Conservation (phyloP, 2,113 vertebrate genomes). For the Agelaius tricolor region DNA sequence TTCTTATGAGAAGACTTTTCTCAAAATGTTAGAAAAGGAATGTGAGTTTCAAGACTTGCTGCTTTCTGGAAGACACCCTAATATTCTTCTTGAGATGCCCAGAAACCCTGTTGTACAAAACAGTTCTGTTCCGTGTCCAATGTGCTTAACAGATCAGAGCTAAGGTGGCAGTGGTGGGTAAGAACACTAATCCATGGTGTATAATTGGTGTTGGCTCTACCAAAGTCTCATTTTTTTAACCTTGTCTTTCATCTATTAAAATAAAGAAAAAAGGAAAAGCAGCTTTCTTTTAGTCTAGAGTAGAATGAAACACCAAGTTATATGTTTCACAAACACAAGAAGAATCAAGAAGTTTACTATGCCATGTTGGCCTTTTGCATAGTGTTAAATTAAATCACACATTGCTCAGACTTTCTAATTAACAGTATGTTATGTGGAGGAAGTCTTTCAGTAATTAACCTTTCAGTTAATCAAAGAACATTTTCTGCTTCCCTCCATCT, state of each 20-base stretch:
- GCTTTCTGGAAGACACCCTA: background rate
- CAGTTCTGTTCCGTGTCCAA: background rate
- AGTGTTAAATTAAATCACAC: slow-evolving; percentile 13
- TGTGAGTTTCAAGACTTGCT: background rate
- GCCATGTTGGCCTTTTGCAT: background rate
- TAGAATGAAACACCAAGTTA: background rate
- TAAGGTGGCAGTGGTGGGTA: background rate
- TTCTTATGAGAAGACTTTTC: background rate
- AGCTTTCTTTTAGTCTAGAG: background rate
- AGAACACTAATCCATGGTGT: background rate
- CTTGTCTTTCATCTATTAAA: background rate
- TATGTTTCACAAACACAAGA: background rate
- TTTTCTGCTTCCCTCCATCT: background rate
- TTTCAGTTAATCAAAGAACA: slow-evolving; percentile 22
- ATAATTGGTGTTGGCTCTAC: background rate
- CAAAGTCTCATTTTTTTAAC: background rate
- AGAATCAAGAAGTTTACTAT: background rate
- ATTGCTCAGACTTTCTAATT: background rate
- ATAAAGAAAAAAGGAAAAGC: background rate
- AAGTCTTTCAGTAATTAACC: slow-evolving; percentile 32
- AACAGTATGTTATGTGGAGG: background rate
- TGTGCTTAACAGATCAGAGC: background rate
- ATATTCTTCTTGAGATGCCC: background rate
- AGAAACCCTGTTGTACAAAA: background rate
- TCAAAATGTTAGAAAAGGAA: background rate